phyloP scores from a whole-genome alignment of 2,888 invertebrate species.

The Brachyopa scutellaris region DNA sequence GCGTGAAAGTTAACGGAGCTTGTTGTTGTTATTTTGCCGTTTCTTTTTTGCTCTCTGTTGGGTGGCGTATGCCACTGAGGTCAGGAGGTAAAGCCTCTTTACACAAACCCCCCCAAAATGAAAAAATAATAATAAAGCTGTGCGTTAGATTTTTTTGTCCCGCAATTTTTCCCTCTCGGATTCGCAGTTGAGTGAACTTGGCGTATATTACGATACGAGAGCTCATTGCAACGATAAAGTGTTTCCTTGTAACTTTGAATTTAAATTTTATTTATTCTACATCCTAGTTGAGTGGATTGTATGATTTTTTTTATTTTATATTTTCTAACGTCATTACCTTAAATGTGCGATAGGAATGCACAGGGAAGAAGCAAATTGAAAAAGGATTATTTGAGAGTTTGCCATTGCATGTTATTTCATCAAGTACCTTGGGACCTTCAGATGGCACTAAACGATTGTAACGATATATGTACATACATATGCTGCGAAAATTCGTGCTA shows the following conservation, averaged over 20 bases:
- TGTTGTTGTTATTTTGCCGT: constrained; percentile 44
- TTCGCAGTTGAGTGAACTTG: constrained; percentile 33
- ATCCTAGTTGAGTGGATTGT: background rate
- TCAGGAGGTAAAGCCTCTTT: background rate
- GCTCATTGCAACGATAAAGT: background rate
- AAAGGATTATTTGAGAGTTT: no score
- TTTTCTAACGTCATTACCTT: no score
- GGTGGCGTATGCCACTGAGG: constrained; percentile 1
- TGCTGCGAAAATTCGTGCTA: no score
- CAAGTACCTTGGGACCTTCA: no score
- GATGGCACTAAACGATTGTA: no score
- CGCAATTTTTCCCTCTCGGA: background rate
- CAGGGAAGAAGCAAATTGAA: no score
- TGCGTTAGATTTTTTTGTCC: constrained; percentile 5
- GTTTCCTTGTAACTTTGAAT: constrained; percentile 5
- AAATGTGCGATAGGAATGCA: no score
- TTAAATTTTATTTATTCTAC: constrained; percentile 18
- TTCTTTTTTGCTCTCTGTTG: background rate
- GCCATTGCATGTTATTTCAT: no score
- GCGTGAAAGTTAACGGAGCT: constrained; percentile 45
- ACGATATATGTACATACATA: no score
- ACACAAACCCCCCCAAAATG: no score
- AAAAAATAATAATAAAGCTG: background rate
- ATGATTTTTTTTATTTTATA: background rate
- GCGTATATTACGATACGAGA: background rate